Evolutionary conservation across 2,888 invertebrate genomes (phyloP).

Genomic region (Drosophila nigricruria): DNA sequence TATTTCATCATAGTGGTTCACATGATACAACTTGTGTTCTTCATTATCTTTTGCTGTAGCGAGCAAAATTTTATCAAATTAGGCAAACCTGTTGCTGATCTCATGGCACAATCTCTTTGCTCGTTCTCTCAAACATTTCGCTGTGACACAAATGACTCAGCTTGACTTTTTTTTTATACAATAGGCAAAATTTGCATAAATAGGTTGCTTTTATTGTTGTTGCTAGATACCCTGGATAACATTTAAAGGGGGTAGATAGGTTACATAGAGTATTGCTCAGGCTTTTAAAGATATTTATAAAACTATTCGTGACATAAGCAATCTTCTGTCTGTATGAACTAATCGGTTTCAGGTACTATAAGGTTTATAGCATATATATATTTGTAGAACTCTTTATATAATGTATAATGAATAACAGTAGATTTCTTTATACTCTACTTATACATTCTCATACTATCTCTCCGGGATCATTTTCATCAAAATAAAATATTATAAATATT

Average conservation of each 20-base stretch:
- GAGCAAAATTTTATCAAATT: conserved; percentile 11
- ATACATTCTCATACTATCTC: not conserved
- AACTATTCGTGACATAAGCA: too few relatives aligned
- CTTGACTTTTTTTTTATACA: conserved; percentile 28
- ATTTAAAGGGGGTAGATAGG: not conserved
- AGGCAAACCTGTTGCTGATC: conserved; percentile 58
- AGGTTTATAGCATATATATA: not conserved
- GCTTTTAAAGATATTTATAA: not conserved
- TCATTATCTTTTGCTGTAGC: not conserved
- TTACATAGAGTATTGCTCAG: not conserved
- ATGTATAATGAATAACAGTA: not conserved
- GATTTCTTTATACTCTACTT: not conserved
- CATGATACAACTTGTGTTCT: conserved; percentile 11
- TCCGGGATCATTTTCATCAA: not conserved
- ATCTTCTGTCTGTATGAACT: not conserved
- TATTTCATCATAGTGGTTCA: not conserved
- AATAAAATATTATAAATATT: too few relatives aligned
- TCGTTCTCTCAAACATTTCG: conserved; percentile 46
- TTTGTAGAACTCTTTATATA: not conserved
- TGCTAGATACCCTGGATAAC: not conserved
- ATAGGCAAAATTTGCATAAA: conserved; percentile 55
- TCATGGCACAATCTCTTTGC: conserved; percentile 53
- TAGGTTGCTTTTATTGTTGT: conserved; percentile 19
- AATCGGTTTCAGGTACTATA: not conserved
- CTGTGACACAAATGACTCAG: conserved; percentile 53